Conservation (phyloP, 2,797 vertebrate genomes). For the Mustela erminea region DNA sequence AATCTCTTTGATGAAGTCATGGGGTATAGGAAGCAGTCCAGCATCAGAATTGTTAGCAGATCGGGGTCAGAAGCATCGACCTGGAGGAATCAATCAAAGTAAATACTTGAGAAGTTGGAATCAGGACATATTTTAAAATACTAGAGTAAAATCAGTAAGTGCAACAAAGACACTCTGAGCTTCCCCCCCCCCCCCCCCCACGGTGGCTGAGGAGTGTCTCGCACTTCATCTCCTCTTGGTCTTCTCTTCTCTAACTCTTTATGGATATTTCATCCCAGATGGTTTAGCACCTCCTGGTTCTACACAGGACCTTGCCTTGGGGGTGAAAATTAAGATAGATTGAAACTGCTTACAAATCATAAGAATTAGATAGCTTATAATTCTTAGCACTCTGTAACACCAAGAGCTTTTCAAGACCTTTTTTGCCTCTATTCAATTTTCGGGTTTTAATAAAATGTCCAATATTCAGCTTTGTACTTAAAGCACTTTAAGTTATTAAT, state of each 20-base stretch:
- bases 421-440: constrained; percentile 22
- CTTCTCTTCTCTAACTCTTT: background rate
- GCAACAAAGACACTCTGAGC: background rate
- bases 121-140: background rate
- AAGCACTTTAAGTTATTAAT: background rate
- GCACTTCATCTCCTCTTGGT: background rate
- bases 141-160: background rate
- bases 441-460: constrained; percentile 46
- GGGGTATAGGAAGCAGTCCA: background rate
- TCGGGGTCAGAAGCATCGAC: background rate
- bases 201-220: background rate
- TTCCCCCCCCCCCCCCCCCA: background rate
- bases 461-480: background rate
- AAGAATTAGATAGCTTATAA: background rate
- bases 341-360: background rate
- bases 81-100: background rate
- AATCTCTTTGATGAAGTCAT: background rate
- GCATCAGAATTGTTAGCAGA: background rate
- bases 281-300: background rate
- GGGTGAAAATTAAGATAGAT: background rate
- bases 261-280: background rate
- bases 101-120: background rate
- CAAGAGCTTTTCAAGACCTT: background rate
- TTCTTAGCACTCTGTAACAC: background rate
- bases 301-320: background rate